phyloP scores from a whole-genome alignment of 2,113 vertebrate species.

The Baryphthengus martii region DNA sequence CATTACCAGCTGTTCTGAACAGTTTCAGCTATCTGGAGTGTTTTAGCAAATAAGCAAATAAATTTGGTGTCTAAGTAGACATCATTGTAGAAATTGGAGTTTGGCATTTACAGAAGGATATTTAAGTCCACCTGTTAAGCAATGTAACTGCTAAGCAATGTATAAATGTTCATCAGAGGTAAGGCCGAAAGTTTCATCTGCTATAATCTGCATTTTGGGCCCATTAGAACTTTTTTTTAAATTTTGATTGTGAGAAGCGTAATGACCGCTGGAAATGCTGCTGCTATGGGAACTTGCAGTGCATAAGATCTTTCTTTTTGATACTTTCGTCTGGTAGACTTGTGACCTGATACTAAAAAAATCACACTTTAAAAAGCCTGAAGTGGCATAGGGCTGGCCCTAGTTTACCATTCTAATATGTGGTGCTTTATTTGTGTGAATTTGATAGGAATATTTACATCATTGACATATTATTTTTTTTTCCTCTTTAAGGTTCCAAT shows the following conservation, averaged over 20 bases:
- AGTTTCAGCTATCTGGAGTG: neutral
- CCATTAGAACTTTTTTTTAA: rapidly evolving
- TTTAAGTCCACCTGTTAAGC: neutral
- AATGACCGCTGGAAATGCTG: neutral
- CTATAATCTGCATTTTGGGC: neutral
- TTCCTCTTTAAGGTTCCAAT: conserved; percentile 85
- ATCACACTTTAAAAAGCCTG: neutral
- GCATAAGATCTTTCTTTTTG: neutral
- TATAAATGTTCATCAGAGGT: neutral
- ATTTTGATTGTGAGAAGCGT: neutral
- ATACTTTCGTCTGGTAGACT: neutral
- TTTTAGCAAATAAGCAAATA: neutral
- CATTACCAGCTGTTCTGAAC: neutral
- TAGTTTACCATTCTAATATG: neutral
- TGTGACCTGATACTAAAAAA: neutral
- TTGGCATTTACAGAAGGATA: neutral
- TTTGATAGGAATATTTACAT: neutral
- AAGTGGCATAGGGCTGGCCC: neutral
- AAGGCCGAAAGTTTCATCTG: neutral
- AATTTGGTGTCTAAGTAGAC: neutral
- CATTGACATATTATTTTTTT: neutral
- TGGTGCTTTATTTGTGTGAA: neutral
- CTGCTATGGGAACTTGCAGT: neutral
- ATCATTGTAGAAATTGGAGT: neutral
- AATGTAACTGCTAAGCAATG: too few relatives aligned